Evolutionary conservation across 1,140 invertebrate genomes (phyloP).

Genomic region (Nasonia giraulti): DNA sequence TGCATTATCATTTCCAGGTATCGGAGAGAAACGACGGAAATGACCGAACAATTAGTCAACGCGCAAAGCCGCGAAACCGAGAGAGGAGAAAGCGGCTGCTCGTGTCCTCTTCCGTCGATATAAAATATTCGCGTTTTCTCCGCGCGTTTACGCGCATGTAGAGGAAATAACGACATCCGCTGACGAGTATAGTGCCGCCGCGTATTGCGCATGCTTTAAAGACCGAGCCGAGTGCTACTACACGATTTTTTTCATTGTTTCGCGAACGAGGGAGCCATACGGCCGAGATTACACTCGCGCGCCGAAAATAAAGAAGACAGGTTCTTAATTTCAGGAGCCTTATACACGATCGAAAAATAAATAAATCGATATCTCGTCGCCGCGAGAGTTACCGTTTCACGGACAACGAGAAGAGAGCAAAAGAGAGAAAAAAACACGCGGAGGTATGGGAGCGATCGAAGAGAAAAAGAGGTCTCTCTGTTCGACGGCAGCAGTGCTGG

Average conservation of each 20-base stretch:
- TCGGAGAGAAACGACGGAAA: neutral
- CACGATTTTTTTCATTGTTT: neutral
- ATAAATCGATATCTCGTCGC: neutral
- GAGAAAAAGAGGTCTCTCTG: neutral
- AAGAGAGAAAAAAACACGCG: neutral
- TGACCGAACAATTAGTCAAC: neutral
- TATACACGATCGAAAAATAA: neutral
- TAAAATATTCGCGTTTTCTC: neutral
- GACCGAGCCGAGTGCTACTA: too few species aligned
- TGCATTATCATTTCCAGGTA: neutral
- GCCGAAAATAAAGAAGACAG: neutral
- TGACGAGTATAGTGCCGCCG: too few species aligned
- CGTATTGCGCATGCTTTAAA: neutral
- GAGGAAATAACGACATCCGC: too few species aligned
- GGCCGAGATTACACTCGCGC: neutral
- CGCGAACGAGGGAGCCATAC: neutral
- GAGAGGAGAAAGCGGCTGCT: neutral
- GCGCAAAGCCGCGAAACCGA: neutral
- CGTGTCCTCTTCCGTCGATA: neutral
- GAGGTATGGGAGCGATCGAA: neutral
- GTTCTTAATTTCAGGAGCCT: neutral
- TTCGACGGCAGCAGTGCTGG: neutral
- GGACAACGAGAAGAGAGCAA: neutral
- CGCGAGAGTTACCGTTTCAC: neutral
- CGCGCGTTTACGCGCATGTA: neutral